A percentile compares a stretch with the other conserved stretches of the same genome.
Evolutionary conservation across 2,113 vertebrate genomes (phyloP).

Genomic region (Hemicordylus capensis): DNA sequence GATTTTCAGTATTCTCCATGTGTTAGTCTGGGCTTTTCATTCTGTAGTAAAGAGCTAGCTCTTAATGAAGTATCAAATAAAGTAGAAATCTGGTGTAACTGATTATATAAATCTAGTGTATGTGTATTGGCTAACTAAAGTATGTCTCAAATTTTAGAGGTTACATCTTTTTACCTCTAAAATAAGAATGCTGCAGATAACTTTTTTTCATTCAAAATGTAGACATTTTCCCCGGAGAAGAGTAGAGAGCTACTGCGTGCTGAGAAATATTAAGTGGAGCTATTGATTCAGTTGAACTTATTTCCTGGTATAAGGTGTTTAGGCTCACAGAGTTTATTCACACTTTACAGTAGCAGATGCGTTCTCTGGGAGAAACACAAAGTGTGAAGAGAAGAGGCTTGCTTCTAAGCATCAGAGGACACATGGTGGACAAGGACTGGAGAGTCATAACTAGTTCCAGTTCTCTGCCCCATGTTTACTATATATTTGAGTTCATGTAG

Average conservation of each 20-base stretch:
- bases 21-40: too few species aligned
- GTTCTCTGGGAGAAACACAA: background rate
- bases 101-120: background rate
- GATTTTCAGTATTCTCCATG: too few species aligned
- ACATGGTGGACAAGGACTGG: background rate
- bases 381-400: background rate
- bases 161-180: background rate
- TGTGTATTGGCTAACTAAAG: background rate
- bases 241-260: rapidly evolving
- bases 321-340: background rate
- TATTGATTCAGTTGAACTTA: background rate
- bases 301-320: background rate
- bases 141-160: background rate
- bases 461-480: background rate
- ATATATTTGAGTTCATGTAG: background rate
- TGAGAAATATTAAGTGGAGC: rapidly evolving
- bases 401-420: background rate
- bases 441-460: background rate
- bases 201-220: background rate
- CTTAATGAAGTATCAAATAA: background rate
- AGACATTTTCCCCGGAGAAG: rapidly evolving
- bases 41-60: too few species aligned
- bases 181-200: background rate
- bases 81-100: background rate
- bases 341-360: background rate